Conservation (phyloP, 2,113 vertebrate species). For the Donacobius atricapilla region DNA sequence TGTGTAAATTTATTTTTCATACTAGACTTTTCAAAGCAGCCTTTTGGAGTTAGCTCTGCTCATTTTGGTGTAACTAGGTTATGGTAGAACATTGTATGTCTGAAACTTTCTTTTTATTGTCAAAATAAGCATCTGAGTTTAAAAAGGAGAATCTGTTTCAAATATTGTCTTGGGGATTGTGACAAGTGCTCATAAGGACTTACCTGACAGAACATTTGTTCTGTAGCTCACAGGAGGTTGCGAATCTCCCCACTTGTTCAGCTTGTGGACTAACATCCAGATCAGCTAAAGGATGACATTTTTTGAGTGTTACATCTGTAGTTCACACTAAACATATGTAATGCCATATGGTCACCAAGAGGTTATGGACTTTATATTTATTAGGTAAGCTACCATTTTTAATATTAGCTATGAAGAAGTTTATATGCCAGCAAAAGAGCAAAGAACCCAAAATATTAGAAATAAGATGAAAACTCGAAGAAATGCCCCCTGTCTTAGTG, state of each 20-base stretch:
- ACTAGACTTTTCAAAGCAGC: background rate
- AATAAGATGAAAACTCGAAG: background rate
- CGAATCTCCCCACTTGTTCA: background rate
- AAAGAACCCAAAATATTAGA: background rate
- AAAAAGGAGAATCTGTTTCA: background rate
- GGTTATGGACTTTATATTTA: background rate
- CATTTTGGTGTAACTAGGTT: background rate
- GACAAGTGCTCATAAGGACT: accelerated
- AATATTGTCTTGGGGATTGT: background rate
- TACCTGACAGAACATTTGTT: background rate
- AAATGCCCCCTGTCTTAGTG: accelerated
- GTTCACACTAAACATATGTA: background rate
- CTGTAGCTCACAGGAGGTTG: background rate
- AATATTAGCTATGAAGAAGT: background rate
- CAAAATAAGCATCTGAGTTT: background rate
- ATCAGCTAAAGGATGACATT: background rate
- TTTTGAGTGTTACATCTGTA: background rate
- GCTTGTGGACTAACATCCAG: background rate
- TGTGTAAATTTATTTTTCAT: background rate
- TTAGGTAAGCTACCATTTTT: background rate
- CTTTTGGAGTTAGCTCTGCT: background rate
- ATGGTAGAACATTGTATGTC: background rate
- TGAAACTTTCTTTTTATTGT: background rate
- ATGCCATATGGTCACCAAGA: background rate
- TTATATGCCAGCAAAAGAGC: background rate